A percentile compares a stretch with the other conserved stretches of the same genome.
Conservation (phyloP, 1,140 invertebrate species). For the Drosophila sp. region DNA sequence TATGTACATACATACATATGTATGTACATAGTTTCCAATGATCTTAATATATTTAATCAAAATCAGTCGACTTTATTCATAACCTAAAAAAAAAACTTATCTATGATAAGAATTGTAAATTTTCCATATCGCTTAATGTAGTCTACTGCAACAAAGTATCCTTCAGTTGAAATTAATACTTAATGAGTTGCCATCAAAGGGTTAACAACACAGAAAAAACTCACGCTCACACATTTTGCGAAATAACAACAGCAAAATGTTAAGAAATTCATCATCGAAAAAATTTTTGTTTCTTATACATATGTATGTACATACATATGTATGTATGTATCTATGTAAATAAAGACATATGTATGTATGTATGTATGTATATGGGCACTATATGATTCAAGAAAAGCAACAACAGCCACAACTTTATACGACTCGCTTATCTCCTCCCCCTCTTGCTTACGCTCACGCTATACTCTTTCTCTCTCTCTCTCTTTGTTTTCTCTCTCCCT, state of each 20-base stretch:
- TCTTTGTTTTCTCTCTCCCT: constrained; percentile 12
- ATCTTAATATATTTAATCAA: too few relatives aligned
- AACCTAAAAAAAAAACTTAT: too few relatives aligned
- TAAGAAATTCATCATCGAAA: constrained; percentile 45
- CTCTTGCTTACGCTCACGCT: constrained; percentile 12
- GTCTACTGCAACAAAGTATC: too few relatives aligned
- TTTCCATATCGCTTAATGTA: too few relatives aligned
- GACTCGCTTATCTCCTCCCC: constrained; percentile 55
- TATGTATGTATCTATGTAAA: neutral
- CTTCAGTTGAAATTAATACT: neutral
- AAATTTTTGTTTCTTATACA: constrained; percentile 11
- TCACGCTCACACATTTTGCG: constrained; percentile 2
- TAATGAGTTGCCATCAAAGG: constrained; percentile 15
- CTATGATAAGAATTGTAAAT: too few relatives aligned
- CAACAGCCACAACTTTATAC: constrained; percentile 57
- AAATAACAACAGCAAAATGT: constrained; percentile 22
- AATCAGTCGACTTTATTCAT: too few relatives aligned
- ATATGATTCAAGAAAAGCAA: constrained; percentile 17
- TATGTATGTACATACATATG: neutral
- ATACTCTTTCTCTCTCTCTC: constrained; percentile 23
- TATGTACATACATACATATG: constrained; percentile 8
- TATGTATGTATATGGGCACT: neutral
- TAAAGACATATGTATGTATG: neutral
- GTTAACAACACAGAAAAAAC: constrained; percentile 14
- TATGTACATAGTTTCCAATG: neutral